A percentile compares a stretch with the other conserved stretches of the same genome.
Conservation (phyloP, 2,888 invertebrate species). For the Hydrotaea diabolus region DNA sequence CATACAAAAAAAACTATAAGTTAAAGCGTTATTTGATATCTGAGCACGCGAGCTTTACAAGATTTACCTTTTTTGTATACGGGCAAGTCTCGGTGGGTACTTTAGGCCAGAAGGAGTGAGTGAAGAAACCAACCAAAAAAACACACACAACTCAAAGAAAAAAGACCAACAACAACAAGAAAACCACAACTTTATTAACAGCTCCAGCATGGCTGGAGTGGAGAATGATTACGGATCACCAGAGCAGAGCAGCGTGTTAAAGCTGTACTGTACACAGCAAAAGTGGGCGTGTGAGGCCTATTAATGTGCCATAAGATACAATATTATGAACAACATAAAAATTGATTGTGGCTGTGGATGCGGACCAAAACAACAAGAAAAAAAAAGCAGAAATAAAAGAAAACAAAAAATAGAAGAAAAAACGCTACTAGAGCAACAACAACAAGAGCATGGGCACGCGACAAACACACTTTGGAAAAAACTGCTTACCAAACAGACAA, state of each 20-base stretch:
- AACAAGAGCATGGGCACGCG: constrained; percentile 58
- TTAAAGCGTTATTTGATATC: constrained; percentile 39
- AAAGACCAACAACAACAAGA: not conserved
- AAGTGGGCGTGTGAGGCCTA: constrained; percentile 67
- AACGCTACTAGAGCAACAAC: constrained; percentile 21
- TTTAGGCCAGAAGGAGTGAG: not conserved
- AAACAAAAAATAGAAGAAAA: constrained; percentile 38
- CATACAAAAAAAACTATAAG: constrained; percentile 41
- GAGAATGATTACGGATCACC: not conserved
- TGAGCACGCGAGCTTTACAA: constrained; percentile 58
- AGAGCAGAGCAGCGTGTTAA: not conserved
- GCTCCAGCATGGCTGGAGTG: constrained; percentile 28
- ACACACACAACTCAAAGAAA: constrained; percentile 37
- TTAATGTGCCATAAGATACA: constrained; percentile 64
- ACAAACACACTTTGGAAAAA: constrained; percentile 65
- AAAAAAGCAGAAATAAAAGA: constrained; percentile 30
- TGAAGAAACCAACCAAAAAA: constrained; percentile 31
- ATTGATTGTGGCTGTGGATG: constrained; percentile 42
- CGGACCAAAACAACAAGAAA: not conserved
- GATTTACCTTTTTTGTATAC: constrained; percentile 34
- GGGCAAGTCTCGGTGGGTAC: not conserved
- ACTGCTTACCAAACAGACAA: not conserved
- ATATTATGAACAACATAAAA: constrained; percentile 59
- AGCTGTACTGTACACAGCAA: constrained; percentile 16
- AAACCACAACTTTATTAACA: constrained; percentile 30